These are phyloP conservation scores for Abrostola triplasia DNA, from an alignment of 2,888 invertebrate genomes.

Conservation along the genomic window DNA sequence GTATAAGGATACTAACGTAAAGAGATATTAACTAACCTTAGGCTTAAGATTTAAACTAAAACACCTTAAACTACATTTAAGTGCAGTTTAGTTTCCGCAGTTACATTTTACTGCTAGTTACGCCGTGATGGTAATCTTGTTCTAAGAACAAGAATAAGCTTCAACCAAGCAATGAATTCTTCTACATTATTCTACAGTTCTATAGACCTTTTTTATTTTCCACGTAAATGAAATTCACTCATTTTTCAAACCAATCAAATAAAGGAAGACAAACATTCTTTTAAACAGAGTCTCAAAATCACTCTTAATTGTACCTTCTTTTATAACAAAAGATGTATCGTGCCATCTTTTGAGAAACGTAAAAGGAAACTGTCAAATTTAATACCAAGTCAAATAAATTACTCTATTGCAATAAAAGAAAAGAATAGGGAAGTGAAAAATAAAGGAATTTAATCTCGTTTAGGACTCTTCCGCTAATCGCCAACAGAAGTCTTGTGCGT, in stretches of 20 bases:
- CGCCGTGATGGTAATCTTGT: no score
- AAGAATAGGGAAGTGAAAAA: constrained; percentile 62
- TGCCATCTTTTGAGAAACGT: constrained; percentile 33
- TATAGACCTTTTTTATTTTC: neutral
- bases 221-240: constrained; percentile 1
- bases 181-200: no score
- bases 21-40: no score
- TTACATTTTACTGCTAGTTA: no score
- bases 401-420: constrained; percentile 60
- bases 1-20: no score
- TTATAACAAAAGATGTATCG: constrained; percentile 44
- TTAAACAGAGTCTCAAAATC: constrained; percentile 35
- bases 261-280: constrained; percentile 21
- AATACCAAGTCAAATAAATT: constrained; percentile 67
- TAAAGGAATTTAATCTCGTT: constrained; percentile 72
- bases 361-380: constrained; percentile 56
- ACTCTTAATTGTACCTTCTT: constrained; percentile 42
- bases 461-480: constrained; percentile 68
- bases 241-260: constrained; percentile 16
- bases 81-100: no score
- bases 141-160: no score
- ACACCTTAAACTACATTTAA: no score
- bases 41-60: no score
- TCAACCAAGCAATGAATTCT: no score
- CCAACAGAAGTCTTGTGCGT: constrained; percentile 63